phyloP scores from a whole-genome alignment of 2,113 vertebrate genomes.

The Motacilla tschutschensis region DNA sequence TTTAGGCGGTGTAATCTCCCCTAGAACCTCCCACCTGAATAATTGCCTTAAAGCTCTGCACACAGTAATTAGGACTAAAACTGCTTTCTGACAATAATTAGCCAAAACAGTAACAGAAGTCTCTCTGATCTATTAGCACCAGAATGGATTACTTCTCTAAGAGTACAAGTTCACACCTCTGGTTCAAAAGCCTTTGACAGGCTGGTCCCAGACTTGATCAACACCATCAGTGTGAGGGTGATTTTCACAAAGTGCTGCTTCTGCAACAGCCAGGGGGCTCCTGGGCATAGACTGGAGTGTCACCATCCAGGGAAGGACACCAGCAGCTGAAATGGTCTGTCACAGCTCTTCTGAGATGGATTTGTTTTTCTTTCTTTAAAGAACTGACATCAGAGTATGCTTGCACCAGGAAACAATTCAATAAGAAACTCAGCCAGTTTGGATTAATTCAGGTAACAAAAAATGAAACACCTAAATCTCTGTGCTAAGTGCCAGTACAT shows the following conservation, averaged over 20 bases:
- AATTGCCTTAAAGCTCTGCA: background rate
- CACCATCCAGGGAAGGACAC: background rate
- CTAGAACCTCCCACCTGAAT: background rate
- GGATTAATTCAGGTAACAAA: slow-evolving; percentile 90
- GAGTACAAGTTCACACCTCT: background rate
- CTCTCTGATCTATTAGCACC: background rate
- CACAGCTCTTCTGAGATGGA: background rate
- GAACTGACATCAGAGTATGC: slow-evolving; percentile 88
- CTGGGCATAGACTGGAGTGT: fast-evolving
- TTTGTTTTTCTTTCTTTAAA: slow-evolving; percentile 41
- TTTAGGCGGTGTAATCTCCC: background rate
- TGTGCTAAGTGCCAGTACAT: background rate
- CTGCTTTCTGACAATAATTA: background rate
- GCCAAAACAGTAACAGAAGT: background rate
- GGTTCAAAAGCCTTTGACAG: background rate
- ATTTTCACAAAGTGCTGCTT: background rate
- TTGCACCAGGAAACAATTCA: slow-evolving; percentile 91
- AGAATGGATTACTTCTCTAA: background rate
- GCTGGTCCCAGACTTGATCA: background rate
- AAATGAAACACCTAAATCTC: background rate
- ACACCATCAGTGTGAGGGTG: fast-evolving
- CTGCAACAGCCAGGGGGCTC: background rate
- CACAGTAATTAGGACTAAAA: background rate
- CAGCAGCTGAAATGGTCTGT: background rate
- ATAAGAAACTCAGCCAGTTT: slow-evolving; percentile 88